Base-by-base conservation (phyloP, 2,888 invertebrate species). In the Gryllus longicercus region DNA sequence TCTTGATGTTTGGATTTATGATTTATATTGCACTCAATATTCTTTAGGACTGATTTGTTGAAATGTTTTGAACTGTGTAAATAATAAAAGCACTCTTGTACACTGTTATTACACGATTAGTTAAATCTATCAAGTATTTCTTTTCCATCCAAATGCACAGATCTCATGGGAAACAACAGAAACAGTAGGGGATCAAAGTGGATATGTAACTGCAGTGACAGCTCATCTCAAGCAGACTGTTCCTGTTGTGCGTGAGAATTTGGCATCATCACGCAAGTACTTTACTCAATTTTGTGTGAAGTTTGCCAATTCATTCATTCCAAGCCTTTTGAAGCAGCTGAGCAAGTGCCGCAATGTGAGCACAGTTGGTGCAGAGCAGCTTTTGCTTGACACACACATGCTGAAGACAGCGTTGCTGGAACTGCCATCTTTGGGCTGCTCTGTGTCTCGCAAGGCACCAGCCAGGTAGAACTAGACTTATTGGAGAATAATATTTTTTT, bases 231-330 rank as follows among this genome's bases (percentile, higher is more conserved):
- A 95, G 84, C 93, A 94, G 84, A 93, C 94, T 0, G 92, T 98
- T 23, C 98, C 99, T 0, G 89, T 93, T n/a, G 90, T 98, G 3
- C 88, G 99, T 79, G 97, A 98, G 86, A 94, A 95, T 85, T 89
- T 99, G 3, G 91, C 95, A 0, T 94, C 96, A 0, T 97, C 98
- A 0, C 90, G 98, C 78, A 99, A 99, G 88, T 99, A 99, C 86
- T 99, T 98, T 88, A 98, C 98, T 0, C 98, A 99, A 86, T 95
- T 99, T 86, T 99, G 99, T 86, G 94, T 97, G 38, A 94, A 98
- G 85, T 98, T 99, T 88, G 97, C 95, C 85, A 91, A 96, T 84
- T 93, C 95, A 0, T 98, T 99, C 86, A 97, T 98, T 86, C 96
- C 96, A 2, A 98, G 98, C 86, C 96, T 97, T 85, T 93, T 97